Evolutionary conservation across 1,140 invertebrate genomes (phyloP).

Genomic region (Dinoponera quadriceps): DNA sequence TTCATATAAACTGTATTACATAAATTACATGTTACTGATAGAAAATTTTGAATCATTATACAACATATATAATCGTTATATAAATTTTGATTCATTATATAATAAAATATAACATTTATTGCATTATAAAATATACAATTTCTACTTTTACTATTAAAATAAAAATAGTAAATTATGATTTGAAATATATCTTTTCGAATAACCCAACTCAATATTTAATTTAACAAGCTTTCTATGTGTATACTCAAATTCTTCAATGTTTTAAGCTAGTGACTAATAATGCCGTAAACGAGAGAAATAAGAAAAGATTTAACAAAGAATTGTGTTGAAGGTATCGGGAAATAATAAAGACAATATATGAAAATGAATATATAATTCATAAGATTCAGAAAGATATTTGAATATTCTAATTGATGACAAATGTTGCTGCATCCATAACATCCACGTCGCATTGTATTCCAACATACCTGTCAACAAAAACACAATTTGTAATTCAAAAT

Average conservation of each 20-base stretch:
- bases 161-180: neutral
- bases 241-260: too few relatives aligned
- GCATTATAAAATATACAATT: neutral
- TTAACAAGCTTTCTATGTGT: too few relatives aligned
- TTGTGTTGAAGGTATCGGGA: neutral
- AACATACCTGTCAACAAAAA: neutral
- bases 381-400: neutral
- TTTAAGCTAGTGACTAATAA: too few relatives aligned
- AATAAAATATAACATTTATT: too few relatives aligned
- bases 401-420: conserved; percentile 11
- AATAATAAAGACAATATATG: neutral
- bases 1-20: too few relatives aligned
- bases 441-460: neutral
- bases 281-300: too few relatives aligned
- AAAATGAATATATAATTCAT: conserved; percentile 11
- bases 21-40: too few relatives aligned
- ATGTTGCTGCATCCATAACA: neutral
- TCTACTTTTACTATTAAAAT: neutral
- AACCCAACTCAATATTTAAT: neutral
- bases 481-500: neutral
- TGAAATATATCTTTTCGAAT: neutral
- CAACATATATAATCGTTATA: too few relatives aligned
- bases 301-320: too few relatives aligned
- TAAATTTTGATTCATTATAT: too few relatives aligned
- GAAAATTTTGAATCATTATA: too few relatives aligned